Conservation (phyloP, 1,140 invertebrate species). For the Macrotrachela quadricornifera region DNA sequence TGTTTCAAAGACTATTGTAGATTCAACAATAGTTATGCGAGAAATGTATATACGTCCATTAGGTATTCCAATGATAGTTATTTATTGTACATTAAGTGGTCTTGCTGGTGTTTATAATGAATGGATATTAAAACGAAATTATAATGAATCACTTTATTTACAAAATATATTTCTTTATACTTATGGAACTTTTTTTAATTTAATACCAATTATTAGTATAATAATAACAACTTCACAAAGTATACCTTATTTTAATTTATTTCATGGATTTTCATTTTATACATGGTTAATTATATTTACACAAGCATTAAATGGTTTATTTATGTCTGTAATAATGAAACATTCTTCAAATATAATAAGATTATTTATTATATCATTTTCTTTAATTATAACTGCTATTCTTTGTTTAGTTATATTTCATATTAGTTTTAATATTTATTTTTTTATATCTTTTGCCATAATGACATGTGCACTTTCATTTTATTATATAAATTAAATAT, state of each 20-base stretch:
- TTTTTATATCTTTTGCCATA: no score
- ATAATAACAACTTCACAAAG: background rate
- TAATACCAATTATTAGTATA: background rate
- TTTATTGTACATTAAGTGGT: constrained; percentile 20
- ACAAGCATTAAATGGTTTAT: constrained; percentile 22
- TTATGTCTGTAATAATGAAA: constrained; percentile 28
- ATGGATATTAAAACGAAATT: constrained; percentile 22
- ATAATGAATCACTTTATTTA: constrained; percentile 11
- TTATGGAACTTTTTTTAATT: constrained; percentile 5
- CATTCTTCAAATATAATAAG: constrained; percentile 26
- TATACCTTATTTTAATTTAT: background rate
- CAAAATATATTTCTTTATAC: constrained; percentile 7
- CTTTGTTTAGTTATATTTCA: no score
- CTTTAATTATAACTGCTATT: no score
- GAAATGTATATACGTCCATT: constrained; percentile 15
- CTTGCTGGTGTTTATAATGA: constrained; percentile 25
- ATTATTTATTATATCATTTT: constrained; percentile 19
- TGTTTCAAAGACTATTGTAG: no score
- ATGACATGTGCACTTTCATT: no score
- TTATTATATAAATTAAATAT: no score
- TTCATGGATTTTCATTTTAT: constrained; percentile 17
- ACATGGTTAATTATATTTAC: constrained; percentile 17
- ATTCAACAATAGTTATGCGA: no score
- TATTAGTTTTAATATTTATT: no score
- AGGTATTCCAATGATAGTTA: constrained; percentile 19